A percentile compares a stretch with the other conserved stretches of the same genome.
Conservation (phyloP, 2,888 invertebrate genomes). For the Hirtodrosophila cameraria region DNA sequence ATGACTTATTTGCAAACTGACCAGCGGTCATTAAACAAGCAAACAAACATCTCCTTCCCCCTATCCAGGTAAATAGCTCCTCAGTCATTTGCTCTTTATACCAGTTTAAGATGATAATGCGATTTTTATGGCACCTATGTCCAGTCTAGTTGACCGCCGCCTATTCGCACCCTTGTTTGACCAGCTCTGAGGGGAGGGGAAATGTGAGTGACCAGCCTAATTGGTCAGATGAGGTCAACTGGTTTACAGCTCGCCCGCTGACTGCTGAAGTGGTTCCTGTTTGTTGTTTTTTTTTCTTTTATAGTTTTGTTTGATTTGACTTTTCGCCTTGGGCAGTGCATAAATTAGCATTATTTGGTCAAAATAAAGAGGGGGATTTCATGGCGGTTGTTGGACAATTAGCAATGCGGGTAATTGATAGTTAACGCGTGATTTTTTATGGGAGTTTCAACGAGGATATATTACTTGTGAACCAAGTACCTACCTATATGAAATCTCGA, state of each 20-base stretch:
- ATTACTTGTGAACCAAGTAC: no score
- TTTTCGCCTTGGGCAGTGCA: conserved; percentile 71
- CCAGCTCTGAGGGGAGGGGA: conserved; percentile 2
- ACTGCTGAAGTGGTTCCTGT: conserved; percentile 53
- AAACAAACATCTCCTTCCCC: conserved; percentile 28
- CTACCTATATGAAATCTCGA: no score
- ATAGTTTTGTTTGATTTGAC: conserved; percentile 70
- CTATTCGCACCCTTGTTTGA: conserved; percentile 54
- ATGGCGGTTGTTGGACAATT: conserved; percentile 55
- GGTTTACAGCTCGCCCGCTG: conserved; percentile 60
- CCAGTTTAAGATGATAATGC: conserved; percentile 62
- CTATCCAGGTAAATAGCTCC: conserved; percentile 16
- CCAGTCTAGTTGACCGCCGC: conserved; percentile 21
- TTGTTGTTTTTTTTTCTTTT: conserved; percentile 29
- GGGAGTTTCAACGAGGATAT: no score
- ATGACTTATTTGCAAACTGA: conserved; percentile 18
- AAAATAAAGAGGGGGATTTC: conserved; percentile 20
- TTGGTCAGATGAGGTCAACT: conserved; percentile 64
- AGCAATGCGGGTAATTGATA: conserved; percentile 61
- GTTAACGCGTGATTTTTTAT: conserved; percentile 29
- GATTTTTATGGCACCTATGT: conserved; percentile 59
- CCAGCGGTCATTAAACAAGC: conserved; percentile 48
- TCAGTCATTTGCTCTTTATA: conserved; percentile 44
- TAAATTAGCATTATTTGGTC: conserved; percentile 68
- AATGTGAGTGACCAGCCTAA: conserved; percentile 38